Conservation (phyloP, 2,888 invertebrate genomes). For the Pachymerium ferrugineum region DNA sequence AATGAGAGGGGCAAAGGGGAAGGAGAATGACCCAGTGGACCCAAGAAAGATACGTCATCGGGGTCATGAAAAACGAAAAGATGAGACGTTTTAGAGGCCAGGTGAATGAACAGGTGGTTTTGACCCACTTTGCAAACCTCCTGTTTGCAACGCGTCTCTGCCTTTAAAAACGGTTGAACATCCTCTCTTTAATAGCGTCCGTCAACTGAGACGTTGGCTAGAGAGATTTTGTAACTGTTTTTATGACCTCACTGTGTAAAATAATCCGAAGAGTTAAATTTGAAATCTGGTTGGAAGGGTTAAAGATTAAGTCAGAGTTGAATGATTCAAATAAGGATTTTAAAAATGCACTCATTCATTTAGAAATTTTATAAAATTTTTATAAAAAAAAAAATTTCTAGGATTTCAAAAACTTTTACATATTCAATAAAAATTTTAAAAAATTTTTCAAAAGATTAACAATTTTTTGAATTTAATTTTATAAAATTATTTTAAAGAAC, state of each 20-base stretch:
- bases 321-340: background rate
- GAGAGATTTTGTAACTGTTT: constrained; percentile 12
- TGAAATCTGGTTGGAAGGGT: constrained; percentile 19
- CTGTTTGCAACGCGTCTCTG: constrained; percentile 25
- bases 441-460: too few relatives aligned
- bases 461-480: too few relatives aligned
- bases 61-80: constrained; percentile 25
- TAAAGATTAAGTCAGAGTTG: constrained; percentile 7
- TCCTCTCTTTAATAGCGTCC: background rate
- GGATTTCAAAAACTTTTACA: too few relatives aligned
- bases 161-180: constrained; percentile 25
- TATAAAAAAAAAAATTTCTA: background rate
- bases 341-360: too few relatives aligned
- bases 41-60: background rate
- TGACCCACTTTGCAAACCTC: constrained; percentile 15
- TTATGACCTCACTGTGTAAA: constrained; percentile 3
- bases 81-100: constrained; percentile 19
- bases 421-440: too few relatives aligned
- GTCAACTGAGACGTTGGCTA: background rate
- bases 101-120: constrained; percentile 27
- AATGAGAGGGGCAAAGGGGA: background rate
- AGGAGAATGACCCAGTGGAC: constrained; percentile 4
- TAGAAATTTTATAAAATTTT: too few relatives aligned
- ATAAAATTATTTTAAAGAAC: too few relatives aligned
- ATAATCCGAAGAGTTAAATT: background rate